A percentile compares a stretch with the other conserved stretches of the same genome.
Conservation (phyloP, 1,140 invertebrate species). For the Drosophila sulfurigaster region DNA sequence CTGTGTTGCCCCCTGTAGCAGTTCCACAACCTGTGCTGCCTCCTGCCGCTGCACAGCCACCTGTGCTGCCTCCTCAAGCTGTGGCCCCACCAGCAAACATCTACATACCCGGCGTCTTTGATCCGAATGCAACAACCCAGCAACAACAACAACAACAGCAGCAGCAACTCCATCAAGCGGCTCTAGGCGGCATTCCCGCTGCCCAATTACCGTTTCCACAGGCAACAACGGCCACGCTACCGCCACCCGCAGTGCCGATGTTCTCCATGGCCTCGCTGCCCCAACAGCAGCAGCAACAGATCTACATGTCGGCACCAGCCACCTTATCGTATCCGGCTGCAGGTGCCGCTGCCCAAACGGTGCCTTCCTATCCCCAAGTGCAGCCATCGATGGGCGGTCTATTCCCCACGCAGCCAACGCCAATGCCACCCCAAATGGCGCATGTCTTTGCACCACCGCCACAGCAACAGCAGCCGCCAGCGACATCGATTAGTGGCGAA, state of each 20-base stretch:
- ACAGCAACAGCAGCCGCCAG: conserved; percentile 7
- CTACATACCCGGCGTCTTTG: conserved; percentile 68
- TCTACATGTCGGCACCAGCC: conserved; percentile 77
- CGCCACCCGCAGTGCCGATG: conserved; percentile 42
- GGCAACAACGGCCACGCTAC: conserved; percentile 55
- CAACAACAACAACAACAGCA: background rate
- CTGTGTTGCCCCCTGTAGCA: background rate
- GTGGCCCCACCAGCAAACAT: conserved; percentile 65
- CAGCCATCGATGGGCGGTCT: conserved; percentile 78
- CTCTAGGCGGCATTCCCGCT: conserved; percentile 63
- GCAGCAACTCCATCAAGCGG: conserved; percentile 21
- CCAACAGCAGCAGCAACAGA: conserved; percentile 63
- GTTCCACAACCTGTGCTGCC: background rate
- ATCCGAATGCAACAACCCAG: conserved; percentile 53
- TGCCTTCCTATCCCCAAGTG: conserved; percentile 81
- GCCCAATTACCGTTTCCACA: conserved; percentile 74
- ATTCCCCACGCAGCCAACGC: conserved; percentile 76
- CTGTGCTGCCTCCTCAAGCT: conserved; percentile 25
- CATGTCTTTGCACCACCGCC: conserved; percentile 57
- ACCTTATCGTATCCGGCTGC: conserved; percentile 73
- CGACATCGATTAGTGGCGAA: conserved; percentile 14
- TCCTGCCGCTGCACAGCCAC: conserved; percentile 46
- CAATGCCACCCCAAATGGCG: conserved; percentile 78
- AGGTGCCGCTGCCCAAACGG: conserved; percentile 70
- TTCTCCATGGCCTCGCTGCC: conserved; percentile 45